Evolutionary conservation across 2,797 vertebrate genomes (phyloP).

Genomic region (Phoeniculus purpureus): DNA sequence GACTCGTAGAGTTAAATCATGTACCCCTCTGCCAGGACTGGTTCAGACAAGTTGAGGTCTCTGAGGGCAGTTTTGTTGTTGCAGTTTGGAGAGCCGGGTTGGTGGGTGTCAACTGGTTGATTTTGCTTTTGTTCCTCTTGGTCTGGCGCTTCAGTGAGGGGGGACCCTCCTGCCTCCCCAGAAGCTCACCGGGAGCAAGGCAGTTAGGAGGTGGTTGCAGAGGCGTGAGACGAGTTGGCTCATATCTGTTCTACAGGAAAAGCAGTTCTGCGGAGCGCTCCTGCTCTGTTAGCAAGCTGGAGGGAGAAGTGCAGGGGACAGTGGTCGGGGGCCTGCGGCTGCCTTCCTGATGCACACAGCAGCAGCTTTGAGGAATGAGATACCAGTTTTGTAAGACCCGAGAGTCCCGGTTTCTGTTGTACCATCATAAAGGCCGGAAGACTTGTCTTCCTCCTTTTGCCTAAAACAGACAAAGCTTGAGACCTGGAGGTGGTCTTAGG

Average conservation of each 20-base stretch:
- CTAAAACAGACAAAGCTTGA: not conserved
- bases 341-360: not conserved
- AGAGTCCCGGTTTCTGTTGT: not conserved
- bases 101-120: rapidly evolving
- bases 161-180: not conserved
- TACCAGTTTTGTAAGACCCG: not conserved
- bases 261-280: not conserved
- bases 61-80: not conserved
- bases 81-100: not conserved
- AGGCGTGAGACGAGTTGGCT: not conserved
- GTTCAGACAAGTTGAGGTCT: not conserved
- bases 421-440: not conserved
- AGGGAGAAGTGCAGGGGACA: not conserved
- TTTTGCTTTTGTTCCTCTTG: constrained; percentile 2
- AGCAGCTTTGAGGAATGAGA: not conserved
- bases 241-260: not conserved
- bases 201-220: not conserved
- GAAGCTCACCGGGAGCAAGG: rapidly evolving
- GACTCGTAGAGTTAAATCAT: not conserved
- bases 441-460: not conserved
- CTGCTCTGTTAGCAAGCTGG: rapidly evolving
- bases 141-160: not conserved
- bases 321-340: rapidly evolving
- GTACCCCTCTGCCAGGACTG: not conserved
- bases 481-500: not conserved